phyloP scores from a whole-genome alignment of 2,797 vertebrate species.

The Etheostoma nigrum region DNA sequence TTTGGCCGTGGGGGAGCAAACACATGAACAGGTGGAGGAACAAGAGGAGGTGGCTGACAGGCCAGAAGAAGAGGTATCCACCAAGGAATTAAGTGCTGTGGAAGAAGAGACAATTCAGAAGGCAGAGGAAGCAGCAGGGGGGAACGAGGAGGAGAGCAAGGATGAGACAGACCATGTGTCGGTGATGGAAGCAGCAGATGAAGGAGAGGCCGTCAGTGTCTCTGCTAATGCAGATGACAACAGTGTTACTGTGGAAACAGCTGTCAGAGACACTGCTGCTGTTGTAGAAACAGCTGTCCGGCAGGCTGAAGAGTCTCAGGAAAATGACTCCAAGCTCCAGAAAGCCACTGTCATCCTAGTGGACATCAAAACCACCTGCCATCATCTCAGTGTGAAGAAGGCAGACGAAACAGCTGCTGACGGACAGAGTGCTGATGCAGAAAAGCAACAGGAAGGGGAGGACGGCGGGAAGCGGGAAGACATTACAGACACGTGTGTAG shows the following conservation, averaged over 20 bases:
- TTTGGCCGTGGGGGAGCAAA: constrained; percentile 4
- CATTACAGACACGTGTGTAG: neutral
- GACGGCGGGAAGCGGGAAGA: neutral
- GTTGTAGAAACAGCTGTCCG: too few relatives aligned
- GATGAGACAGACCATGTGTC: constrained; percentile 2
- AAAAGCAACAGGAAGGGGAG: neutral
- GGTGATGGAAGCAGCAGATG: neutral
- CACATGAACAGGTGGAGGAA: constrained; percentile 7
- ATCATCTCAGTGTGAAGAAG: neutral
- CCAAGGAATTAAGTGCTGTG: neutral
- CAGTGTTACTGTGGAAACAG: neutral
- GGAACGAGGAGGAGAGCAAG: constrained; percentile 3
- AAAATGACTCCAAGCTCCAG: constrained; percentile 22
- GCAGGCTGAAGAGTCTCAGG: constrained; percentile 2
- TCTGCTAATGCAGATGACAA: neutral
- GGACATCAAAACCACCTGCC: constrained; percentile 38
- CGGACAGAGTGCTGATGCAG: constrained; percentile 4
- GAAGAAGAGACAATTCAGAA: neutral
- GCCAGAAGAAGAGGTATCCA: neutral
- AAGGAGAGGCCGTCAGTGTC: neutral
- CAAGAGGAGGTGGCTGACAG: neutral
- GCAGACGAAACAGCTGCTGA: constrained; percentile 5
- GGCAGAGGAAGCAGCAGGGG: constrained; percentile 15
- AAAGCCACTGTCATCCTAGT: constrained; percentile 33
- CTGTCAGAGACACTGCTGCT: too few relatives aligned